Evolutionary conservation across 2,888 invertebrate genomes (phyloP).

Genomic region (Apodemia zela): DNA sequence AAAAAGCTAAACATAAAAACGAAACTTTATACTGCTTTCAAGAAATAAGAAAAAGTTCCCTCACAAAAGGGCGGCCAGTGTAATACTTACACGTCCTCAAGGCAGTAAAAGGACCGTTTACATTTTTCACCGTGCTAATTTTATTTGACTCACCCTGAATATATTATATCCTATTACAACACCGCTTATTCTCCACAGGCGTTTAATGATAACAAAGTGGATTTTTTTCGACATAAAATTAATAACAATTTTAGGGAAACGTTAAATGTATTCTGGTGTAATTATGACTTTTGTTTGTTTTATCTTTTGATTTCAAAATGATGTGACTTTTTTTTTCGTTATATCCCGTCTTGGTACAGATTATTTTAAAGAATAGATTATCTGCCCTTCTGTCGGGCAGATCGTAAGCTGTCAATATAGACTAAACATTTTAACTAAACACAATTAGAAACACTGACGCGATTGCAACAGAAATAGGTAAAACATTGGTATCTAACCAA

Average conservation of each 20-base stretch:
- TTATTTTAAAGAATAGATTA: not conserved
- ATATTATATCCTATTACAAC: conserved; percentile 78
- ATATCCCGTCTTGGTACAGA: not conserved
- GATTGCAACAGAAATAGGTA: no score
- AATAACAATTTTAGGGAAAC: conserved; percentile 65
- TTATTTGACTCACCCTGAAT: conserved; percentile 78
- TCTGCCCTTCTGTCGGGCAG: not conserved
- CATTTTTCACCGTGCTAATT: conserved; percentile 80
- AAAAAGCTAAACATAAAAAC: conserved; percentile 8
- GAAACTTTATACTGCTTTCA: conserved; percentile 29
- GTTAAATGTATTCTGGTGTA: conserved; percentile 60
- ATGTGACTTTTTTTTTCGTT: not conserved
- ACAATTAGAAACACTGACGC: no score
- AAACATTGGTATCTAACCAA: no score
- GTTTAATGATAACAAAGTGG: conserved; percentile 71
- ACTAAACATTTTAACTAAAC: no score
- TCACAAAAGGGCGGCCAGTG: conserved; percentile 38
- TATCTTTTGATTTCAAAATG: conserved; percentile 36
- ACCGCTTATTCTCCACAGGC: conserved; percentile 57
- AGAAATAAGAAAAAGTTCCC: conserved; percentile 16
- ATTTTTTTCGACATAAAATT: conserved; percentile 64
- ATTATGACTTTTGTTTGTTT: conserved; percentile 62
- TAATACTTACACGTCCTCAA: conserved; percentile 72
- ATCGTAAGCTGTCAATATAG: not conserved
- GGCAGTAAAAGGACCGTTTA: conserved; percentile 73